Conservation (phyloP, 2,113 vertebrate species). For the Myrmophylax atrothorax region DNA sequence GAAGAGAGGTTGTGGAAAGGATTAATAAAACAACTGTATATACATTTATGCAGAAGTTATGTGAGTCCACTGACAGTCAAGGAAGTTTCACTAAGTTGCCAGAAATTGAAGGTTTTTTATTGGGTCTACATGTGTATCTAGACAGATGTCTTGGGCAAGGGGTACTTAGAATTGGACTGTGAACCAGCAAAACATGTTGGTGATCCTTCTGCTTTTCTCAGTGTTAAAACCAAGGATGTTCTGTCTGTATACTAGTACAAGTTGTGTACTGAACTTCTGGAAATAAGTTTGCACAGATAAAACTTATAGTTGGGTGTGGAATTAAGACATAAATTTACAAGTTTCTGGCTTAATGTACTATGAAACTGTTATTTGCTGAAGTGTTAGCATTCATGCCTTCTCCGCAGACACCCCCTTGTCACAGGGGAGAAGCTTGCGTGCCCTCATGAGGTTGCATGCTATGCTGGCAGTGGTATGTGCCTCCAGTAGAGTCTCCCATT, state of each 20-base stretch:
- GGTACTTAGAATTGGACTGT: neutral
- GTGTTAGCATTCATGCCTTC: neutral
- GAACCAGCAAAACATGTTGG: neutral
- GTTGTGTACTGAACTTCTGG: neutral
- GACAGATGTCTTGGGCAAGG: neutral
- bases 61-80: neutral
- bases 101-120: neutral
- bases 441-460: too few relatives aligned
- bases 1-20: neutral
- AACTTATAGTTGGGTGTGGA: neutral
- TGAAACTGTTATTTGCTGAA: neutral
- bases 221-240: neutral
- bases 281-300: neutral
- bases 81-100: neutral
- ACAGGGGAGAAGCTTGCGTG: too few relatives aligned
- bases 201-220: neutral
- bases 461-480: too few relatives aligned
- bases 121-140: neutral
- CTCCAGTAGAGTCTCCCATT: too few relatives aligned
- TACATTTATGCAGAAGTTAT: neutral
- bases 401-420: too few relatives aligned
- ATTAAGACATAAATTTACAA: neutral
- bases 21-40: neutral
- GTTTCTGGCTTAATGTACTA: neutral
- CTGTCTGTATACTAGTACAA: neutral